Percentiles rank a stretch among this genome's conserved stretches.
phyloP scores from a whole-genome alignment of 2,113 vertebrate genomes.

The Regulus satrapa region DNA sequence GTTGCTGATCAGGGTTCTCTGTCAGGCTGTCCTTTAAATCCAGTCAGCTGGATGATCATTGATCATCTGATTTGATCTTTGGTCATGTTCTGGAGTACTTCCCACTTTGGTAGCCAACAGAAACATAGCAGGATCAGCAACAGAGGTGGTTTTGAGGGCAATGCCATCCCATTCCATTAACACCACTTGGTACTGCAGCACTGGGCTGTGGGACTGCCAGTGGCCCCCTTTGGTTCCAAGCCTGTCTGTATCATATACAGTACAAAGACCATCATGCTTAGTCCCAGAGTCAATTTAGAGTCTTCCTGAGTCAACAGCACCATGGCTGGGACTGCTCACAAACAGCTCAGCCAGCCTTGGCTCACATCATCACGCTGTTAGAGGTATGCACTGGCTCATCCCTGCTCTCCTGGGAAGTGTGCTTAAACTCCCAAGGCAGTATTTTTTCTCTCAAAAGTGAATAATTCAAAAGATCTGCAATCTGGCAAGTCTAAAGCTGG shows the following conservation, averaged over 20 bases:
- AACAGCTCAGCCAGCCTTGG: neutral
- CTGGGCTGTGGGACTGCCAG: neutral
- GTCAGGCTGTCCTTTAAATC: neutral
- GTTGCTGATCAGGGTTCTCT: neutral
- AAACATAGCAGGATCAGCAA: neutral
- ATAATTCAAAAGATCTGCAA: neutral
- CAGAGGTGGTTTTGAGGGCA: neutral
- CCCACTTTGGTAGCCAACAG: neutral
- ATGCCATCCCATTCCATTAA: too few species aligned
- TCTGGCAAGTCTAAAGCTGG: neutral
- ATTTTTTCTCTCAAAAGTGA: accelerated
- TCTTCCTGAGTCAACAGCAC: neutral
- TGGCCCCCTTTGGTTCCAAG: neutral
- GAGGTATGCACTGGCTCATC: accelerated
- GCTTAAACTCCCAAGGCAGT: neutral
- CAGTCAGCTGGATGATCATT: neutral
- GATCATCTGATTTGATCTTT: accelerated
- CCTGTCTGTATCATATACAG: neutral
- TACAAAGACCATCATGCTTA: neutral
- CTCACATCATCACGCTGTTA: neutral
- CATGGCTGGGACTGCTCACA: neutral
- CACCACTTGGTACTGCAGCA: neutral
- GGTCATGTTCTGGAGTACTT: neutral
- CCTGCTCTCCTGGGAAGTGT: neutral
- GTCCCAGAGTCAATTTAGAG: neutral